These are phyloP conservation scores for Pandion haliaetus DNA, from an alignment of 2,113 vertebrate genomes.

Conservation along the genomic window DNA sequence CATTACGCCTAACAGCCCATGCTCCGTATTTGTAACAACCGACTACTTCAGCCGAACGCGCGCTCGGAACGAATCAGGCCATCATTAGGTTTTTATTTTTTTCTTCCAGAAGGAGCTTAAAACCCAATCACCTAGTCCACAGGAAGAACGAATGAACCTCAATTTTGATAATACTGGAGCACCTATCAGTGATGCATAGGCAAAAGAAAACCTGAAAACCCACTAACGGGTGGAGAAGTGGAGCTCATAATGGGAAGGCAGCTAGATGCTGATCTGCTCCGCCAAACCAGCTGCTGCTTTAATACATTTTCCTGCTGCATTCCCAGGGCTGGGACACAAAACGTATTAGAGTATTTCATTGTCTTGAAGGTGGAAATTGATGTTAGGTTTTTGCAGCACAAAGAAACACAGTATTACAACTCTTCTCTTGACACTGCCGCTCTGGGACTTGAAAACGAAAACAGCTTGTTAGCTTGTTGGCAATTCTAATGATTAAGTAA, in stretches of 20 bases:
- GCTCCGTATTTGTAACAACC: not conserved
- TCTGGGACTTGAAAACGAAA: slow-evolving; percentile 1
- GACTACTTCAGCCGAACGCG: not conserved
- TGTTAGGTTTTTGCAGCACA: not conserved
- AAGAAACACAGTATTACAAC: not conserved
- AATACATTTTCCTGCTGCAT: not conserved
- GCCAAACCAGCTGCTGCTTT: not conserved
- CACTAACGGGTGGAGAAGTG: not conserved
- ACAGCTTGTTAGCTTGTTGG: slow-evolving; percentile 6
- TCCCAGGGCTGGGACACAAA: not conserved
- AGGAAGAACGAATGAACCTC: not conserved
- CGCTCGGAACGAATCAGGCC: not conserved
- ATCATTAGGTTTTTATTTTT: not conserved
- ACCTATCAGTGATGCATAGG: not conserved
- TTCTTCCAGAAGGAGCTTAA: not conserved
- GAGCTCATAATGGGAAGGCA: not conserved
- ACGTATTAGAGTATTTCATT: not conserved
- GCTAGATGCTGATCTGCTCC: not conserved
- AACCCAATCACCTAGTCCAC: not conserved
- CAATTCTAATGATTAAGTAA: not conserved
- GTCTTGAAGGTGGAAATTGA: slow-evolving; percentile 4
- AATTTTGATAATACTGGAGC: not conserved
- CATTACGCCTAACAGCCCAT: slow-evolving; percentile 22
- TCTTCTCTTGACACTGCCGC: not conserved
- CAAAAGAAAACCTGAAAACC: not conserved